Evolutionary conservation across 30 jellyfish, hydroid and myxozoan genomes (phyloP).

Genomic region (Aurelia aurita): DNA sequence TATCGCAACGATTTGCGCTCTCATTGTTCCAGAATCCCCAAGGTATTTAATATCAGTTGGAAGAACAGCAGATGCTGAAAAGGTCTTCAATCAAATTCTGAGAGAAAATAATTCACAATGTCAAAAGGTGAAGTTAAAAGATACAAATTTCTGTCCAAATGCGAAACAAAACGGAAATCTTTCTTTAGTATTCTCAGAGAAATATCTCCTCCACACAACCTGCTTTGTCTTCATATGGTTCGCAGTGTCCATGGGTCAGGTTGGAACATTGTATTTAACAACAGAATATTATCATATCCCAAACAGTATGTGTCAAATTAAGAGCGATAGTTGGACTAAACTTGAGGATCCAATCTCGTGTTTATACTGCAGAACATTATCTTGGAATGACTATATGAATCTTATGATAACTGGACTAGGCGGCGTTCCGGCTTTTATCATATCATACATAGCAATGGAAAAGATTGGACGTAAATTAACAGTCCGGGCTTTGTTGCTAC

Average conservation of each 20-base stretch:
- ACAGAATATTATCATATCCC: conserved; percentile 74
- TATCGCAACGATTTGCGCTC: conserved; percentile 60
- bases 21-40: conserved; percentile 70
- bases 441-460: conserved; percentile 71
- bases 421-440: conserved; percentile 69
- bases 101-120: conserved; percentile 57
- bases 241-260: conserved; percentile 78
- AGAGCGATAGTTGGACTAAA: conserved; percentile 4
- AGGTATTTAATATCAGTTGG: conserved; percentile 67
- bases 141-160: conserved; percentile 13
- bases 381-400: conserved; percentile 55
- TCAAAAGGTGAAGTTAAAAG: conserved; percentile 27
- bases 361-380: conserved; percentile 56
- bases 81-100: conserved; percentile 51
- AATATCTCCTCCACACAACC: conserved; percentile 48
- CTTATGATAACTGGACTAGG: conserved; percentile 68
- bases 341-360: conserved; percentile 71
- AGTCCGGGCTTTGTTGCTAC: conserved; percentile 49
- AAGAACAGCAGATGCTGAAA: conserved; percentile 52
- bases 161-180: conserved; percentile 21
- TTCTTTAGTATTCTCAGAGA: conserved; percentile 37
- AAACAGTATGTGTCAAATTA: conserved; percentile 37
- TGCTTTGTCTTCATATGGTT: conserved; percentile 72
- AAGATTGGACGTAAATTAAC: conserved; percentile 67
- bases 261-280: conserved; percentile 68